These are phyloP conservation scores for Tadarida brasiliensis DNA, from an alignment of 2,797 vertebrate genomes.

Conservation along the genomic window DNA sequence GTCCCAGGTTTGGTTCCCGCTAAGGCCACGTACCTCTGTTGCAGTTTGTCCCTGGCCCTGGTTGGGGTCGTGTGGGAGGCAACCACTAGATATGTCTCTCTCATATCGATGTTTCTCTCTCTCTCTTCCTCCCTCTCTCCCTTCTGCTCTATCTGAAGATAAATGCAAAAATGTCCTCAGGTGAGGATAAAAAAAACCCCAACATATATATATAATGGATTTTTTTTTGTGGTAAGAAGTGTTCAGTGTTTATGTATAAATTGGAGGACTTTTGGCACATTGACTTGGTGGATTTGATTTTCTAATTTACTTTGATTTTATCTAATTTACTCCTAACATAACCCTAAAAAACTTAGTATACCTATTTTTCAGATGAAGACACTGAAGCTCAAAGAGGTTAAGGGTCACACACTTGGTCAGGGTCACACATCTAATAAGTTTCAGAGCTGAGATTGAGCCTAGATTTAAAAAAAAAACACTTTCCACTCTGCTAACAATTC, in stretches of 20 bases:
- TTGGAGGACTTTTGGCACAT: neutral
- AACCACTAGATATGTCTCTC: too few relatives aligned
- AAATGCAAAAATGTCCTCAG: too few relatives aligned
- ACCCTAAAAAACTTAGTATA: neutral
- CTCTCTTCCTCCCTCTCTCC: too few relatives aligned
- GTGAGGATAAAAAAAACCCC: too few relatives aligned
- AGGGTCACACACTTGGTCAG: neutral
- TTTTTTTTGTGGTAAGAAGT: neutral
- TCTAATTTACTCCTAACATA: neutral
- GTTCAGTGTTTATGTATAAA: conserved; percentile 14
- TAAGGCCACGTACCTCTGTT: too few relatives aligned
- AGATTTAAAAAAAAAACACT: neutral
- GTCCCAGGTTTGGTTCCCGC: too few relatives aligned
- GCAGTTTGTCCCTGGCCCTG: too few relatives aligned
- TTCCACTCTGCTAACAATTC: neutral
- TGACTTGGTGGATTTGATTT: neutral
- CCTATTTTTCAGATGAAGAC: neutral
- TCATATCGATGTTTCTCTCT: too few relatives aligned
- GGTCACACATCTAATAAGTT: neutral
- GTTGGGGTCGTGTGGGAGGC: too few relatives aligned
- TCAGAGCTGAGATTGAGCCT: conserved; percentile 18
- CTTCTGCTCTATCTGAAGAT: too few relatives aligned
- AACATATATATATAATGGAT: neutral
- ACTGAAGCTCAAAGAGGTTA: neutral
- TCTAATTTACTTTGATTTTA: neutral